Evolutionary conservation across 2,113 vertebrate species (phyloP).

Genomic region (Thymallus thymallus): DNA sequence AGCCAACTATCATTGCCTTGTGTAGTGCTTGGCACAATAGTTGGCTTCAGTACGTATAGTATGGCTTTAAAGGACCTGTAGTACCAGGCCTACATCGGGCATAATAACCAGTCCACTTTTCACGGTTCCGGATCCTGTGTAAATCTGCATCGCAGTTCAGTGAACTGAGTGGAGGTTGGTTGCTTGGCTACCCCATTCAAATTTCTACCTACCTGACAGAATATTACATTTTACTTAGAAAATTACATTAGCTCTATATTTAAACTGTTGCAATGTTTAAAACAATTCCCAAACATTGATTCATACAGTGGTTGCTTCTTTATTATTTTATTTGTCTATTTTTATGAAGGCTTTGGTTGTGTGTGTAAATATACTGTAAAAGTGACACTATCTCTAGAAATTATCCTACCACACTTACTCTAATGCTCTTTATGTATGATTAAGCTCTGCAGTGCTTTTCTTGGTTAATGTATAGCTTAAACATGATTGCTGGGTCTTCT

Average conservation of each 20-base stretch:
- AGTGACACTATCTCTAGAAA: slow-evolving; percentile 37
- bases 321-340: slow-evolving; percentile 19
- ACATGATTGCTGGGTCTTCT: slow-evolving; percentile 13
- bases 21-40: no score
- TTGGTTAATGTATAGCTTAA: slow-evolving; percentile 39
- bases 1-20: no score
- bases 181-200: background rate
- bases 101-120: background rate
- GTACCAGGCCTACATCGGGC: background rate
- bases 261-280: slow-evolving; percentile 26
- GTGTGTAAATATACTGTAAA: slow-evolving; percentile 30
- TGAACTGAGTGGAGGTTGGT: background rate
- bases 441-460: slow-evolving; percentile 51
- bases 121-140: background rate
- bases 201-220: background rate
- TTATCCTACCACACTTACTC: slow-evolving; percentile 33
- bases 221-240: background rate
- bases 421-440: slow-evolving; percentile 43
- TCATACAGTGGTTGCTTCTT: slow-evolving; percentile 9
- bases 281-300: slow-evolving; percentile 30
- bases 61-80: background rate
- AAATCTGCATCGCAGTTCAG: background rate
- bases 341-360: slow-evolving; percentile 27
- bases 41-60: background rate
- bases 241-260: background rate